These are phyloP conservation scores for Phenacoccus solenopsis DNA, from an alignment of 1,140 invertebrate genomes.

Conservation along the genomic window DNA sequence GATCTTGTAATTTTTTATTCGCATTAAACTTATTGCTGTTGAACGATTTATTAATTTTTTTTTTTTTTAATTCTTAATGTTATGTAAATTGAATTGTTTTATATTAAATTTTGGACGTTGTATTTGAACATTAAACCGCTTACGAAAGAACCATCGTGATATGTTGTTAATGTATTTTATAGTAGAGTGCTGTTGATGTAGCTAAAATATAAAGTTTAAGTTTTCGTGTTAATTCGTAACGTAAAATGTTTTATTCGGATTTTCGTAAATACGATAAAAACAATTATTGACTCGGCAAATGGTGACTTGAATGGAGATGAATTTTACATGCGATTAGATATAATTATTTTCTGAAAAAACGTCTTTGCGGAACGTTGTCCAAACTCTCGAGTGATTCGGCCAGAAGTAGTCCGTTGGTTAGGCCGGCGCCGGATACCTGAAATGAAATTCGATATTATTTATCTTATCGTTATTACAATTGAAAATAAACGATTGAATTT, in stretches of 20 bases:
- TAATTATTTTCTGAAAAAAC: background rate
- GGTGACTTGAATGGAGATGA: background rate
- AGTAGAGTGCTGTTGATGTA: background rate
- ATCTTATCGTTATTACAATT: too few relatives aligned
- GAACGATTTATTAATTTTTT: background rate
- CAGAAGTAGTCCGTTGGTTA: background rate
- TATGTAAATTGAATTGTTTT: background rate
- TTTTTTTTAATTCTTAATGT: background rate
- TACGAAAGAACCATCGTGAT: background rate
- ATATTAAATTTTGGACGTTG: background rate
- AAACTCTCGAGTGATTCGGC: constrained; percentile 7
- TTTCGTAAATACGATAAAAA: too few relatives aligned
- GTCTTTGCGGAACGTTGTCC: background rate
- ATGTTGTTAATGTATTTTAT: constrained; percentile 3
- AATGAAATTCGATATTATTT: background rate
- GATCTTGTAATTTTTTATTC: constrained; percentile 17
- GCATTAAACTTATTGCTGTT: constrained; percentile 16
- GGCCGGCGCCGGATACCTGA: background rate
- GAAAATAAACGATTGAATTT: background rate
- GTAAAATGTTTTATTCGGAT: background rate
- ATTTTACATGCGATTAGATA: background rate
- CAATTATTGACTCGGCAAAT: background rate
- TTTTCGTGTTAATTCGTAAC: background rate
- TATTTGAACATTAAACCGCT: background rate
- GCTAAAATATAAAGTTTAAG: background rate